Evolutionary conservation across 1,140 invertebrate genomes (phyloP).

Genomic region (Lanistes nyassanus): DNA sequence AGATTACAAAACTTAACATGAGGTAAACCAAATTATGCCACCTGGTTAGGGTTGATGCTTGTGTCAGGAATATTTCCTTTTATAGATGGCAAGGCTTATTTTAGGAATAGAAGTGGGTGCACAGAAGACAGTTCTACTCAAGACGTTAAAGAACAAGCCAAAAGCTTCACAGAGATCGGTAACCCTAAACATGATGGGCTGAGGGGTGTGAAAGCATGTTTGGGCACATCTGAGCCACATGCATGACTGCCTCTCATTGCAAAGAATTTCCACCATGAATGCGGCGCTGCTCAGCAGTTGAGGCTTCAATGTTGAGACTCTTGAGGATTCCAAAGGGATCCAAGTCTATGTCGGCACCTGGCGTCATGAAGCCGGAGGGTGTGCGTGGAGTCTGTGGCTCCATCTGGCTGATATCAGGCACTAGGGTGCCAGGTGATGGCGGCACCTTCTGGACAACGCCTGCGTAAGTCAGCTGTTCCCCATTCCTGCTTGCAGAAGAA

Average conservation of each 20-base stretch:
- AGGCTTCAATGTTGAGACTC: constrained; percentile 59
- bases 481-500: constrained; percentile 33
- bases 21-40: too few species aligned
- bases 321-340: constrained; percentile 60
- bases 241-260: too few species aligned
- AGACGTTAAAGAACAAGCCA: too few species aligned
- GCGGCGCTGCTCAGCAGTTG: constrained; percentile 32
- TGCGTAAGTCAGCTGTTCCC: constrained; percentile 47
- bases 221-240: neutral
- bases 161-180: too few species aligned
- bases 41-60: too few species aligned
- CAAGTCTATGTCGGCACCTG: constrained; percentile 48
- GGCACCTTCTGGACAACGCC: constrained; percentile 35
- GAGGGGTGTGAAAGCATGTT: neutral
- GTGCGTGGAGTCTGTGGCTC: constrained; percentile 59
- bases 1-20: too few species aligned
- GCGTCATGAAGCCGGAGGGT: constrained; percentile 56
- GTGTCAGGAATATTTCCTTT: too few species aligned
- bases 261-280: too few species aligned
- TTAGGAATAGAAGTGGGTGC: too few species aligned
- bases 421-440: constrained; percentile 1
- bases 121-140: too few species aligned
- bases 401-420: constrained; percentile 34
- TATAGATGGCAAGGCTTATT: too few species aligned
- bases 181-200: too few species aligned